Conservation (phyloP, 1,140 invertebrate genomes). For the Galleria mellonella region DNA sequence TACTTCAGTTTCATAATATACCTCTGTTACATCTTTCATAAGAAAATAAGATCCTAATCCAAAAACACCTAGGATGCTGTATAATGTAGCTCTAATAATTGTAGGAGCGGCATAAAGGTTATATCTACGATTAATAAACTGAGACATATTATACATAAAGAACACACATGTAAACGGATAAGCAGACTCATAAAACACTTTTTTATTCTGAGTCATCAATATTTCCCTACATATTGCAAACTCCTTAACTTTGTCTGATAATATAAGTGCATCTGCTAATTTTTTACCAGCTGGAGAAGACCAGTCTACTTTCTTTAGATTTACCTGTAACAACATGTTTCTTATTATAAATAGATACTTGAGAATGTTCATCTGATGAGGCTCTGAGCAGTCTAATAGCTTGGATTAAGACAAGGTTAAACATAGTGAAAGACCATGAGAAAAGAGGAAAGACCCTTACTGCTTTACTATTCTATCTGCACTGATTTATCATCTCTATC, state of each 20-base stretch:
- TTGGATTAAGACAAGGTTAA: too few species aligned
- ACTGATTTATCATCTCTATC: too few species aligned
- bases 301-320: slow-evolving; percentile 77
- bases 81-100: slow-evolving; percentile 71
- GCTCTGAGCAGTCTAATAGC: too few species aligned
- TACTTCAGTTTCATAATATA: slow-evolving; percentile 75
- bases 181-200: slow-evolving; percentile 72
- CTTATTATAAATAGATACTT: too few species aligned
- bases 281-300: slow-evolving; percentile 75
- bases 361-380: too few species aligned
- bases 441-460: too few species aligned
- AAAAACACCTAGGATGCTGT: slow-evolving; percentile 76
- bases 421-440: too few species aligned
- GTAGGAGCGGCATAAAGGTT: slow-evolving; percentile 75
- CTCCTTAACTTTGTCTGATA: slow-evolving; percentile 84
- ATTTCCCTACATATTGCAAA: slow-evolving; percentile 87
- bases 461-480: too few species aligned
- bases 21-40: slow-evolving; percentile 78
- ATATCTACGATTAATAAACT: slow-evolving; percentile 70
- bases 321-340: slow-evolving; percentile 74
- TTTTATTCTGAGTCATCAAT: slow-evolving; percentile 73
- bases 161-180: slow-evolving; percentile 66
- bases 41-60: slow-evolving; percentile 77
- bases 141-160: slow-evolving; percentile 67
- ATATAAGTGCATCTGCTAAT: slow-evolving; percentile 78